A percentile compares a stretch with the other conserved stretches of the same genome.
phyloP scores from a whole-genome alignment of 2,888 invertebrate genomes.

The Caenorhabditis sp. region DNA sequence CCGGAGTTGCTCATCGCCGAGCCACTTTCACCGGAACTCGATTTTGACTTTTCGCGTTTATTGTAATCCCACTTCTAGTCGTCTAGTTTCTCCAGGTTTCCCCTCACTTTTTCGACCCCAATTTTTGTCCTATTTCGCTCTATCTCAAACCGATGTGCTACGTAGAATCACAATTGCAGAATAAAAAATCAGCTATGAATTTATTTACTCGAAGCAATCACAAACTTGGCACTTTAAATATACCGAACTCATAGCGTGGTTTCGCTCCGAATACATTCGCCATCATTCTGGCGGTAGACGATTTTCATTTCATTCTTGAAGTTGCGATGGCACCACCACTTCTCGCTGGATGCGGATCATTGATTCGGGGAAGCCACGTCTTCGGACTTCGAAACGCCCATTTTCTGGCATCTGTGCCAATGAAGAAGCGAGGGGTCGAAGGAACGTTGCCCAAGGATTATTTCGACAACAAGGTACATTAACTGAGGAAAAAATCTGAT shows the following conservation, averaged over 20 bases:
- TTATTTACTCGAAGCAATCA: background rate
- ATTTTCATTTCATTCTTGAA: background rate
- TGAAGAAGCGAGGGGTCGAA: constrained; percentile 69
- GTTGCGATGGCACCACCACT: constrained; percentile 11
- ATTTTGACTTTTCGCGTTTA: constrained; percentile 71
- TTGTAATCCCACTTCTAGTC: constrained; percentile 32
- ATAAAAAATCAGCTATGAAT: background rate
- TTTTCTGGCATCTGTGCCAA: constrained; percentile 66
- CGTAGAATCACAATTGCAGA: background rate
- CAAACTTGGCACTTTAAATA: background rate
- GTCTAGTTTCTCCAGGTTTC: constrained; percentile 16
- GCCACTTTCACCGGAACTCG: constrained; percentile 69
- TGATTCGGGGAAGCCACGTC: background rate
- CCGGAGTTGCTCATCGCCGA: constrained; percentile 72
- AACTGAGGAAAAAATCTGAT: background rate
- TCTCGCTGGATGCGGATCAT: background rate
- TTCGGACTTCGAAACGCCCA: constrained; percentile 51
- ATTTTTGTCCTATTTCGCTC: background rate
- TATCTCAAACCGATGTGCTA: constrained; percentile 17
- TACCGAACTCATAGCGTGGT: constrained; percentile 2
- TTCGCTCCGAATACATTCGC: constrained; percentile 25
- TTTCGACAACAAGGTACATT: constrained; percentile 67
- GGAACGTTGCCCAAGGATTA: constrained; percentile 62
- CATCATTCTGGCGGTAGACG: background rate
- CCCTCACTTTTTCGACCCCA: constrained; percentile 9